These are phyloP conservation scores for Heliconius cydno DNA, from an alignment of 2,888 invertebrate genomes.

Conservation along the genomic window DNA sequence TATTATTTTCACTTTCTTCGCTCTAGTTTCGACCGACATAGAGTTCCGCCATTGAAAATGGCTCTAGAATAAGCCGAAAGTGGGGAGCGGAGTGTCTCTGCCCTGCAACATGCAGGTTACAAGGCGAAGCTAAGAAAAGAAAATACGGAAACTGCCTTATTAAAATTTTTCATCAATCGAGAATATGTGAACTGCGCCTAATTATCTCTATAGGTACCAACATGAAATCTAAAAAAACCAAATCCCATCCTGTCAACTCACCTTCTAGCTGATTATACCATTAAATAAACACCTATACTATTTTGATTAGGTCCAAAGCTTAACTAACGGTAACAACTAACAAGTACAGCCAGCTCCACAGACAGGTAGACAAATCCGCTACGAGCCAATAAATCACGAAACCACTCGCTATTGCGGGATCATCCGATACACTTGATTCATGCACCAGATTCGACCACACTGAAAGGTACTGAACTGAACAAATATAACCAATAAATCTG, in stretches of 20 bases:
- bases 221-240: too few species aligned
- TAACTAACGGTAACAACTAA: neutral
- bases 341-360: slow-evolving; percentile 42
- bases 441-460: slow-evolving; percentile 61
- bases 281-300: neutral
- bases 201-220: too few species aligned
- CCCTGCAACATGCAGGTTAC: too few species aligned
- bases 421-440: slow-evolving; percentile 70
- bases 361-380: slow-evolving; percentile 72
- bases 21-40: too few species aligned
- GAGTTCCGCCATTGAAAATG: too few species aligned
- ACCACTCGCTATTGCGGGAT: slow-evolving; percentile 69
- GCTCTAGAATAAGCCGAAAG: too few species aligned
- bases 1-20: too few species aligned
- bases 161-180: too few species aligned
- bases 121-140: too few species aligned
- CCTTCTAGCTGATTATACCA: neutral
- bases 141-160: too few species aligned
- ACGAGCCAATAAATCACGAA: slow-evolving; percentile 71
- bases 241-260: neutral
- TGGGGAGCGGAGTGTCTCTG: too few species aligned
- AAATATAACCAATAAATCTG: slow-evolving; percentile 22
- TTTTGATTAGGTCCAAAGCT: neutral
- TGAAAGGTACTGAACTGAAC: slow-evolving; percentile 40
- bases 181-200: too few species aligned